Evolutionary conservation across 2,888 invertebrate genomes (phyloP), one percentile per base, ranked within the genome.

Genomic region (Acleris emargana): DNA sequence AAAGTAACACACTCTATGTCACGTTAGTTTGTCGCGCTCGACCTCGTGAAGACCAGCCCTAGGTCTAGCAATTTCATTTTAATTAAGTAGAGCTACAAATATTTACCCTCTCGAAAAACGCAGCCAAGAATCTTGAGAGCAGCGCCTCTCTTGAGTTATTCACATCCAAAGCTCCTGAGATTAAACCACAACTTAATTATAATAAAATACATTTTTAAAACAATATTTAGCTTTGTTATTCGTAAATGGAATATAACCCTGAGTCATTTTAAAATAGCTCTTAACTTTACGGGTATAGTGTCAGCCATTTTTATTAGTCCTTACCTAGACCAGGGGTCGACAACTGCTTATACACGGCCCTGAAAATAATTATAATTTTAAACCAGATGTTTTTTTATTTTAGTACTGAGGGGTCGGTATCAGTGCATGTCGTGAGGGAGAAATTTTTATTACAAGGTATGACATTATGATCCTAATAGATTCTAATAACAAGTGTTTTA

Each of bases 81-180:
- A 32, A 58, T 62, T 51, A 58, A 58, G 20, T 38, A 11, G 18
- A 50, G 45, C 13, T 16, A 28, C 22, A 18, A 50, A 67, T 69
- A 73, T 81, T 80, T 71, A 87, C 91, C 74, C 90, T 81, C 81
- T 91, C 91, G 69, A 91, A 88, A 72, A 92, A 92, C 0, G 91
- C 89, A 25, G 88, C 88, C 51, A 92, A 73, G 68, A 92, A 88
- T 68, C 81, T 79, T 0, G 91, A 85, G 5, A 89, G 68, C 4
- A 91, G 73, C 2, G 79, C 74, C 51, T 82, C 81, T 51, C 81
- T 81, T 9, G 83, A 72, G 50, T 83, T 81, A 0, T 67, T 71
- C 45, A 82, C 84, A 4, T 76, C 81, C 57, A 83, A 73, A 64
- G 72, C 68, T 52, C 76, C 88, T 88, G 69, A 49, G 75, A 69